Conservation (phyloP, 2,888 invertebrate species). For the Capitulum mitella region DNA sequence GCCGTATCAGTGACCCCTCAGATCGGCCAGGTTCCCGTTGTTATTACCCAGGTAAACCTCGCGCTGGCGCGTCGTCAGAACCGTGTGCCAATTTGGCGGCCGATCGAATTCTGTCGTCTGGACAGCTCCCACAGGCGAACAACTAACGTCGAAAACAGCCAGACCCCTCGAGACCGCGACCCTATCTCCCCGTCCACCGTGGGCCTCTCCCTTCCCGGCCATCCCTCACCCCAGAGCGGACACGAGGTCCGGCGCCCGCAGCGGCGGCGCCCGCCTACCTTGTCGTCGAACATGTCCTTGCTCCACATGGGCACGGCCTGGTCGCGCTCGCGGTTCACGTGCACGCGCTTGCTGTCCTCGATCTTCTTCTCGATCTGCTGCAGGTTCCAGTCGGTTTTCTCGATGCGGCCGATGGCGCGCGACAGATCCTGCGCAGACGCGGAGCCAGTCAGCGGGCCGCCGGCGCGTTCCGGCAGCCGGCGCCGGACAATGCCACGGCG, state of each 20-base stretch:
- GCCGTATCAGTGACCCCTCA: no score
- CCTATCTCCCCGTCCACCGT: not conserved
- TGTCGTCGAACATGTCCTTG: conserved; percentile 59
- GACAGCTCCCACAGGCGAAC: not conserved
- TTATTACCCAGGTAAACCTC: no score
- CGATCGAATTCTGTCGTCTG: not conserved
- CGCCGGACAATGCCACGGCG: conserved; percentile 27
- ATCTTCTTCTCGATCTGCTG: conserved; percentile 85
- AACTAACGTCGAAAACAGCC: no score
- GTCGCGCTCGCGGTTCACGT: conserved; percentile 40
- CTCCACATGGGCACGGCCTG: conserved; percentile 86
- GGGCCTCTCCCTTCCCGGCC: not conserved
- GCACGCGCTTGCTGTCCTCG: conserved; percentile 56
- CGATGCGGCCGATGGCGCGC: conserved; percentile 71
- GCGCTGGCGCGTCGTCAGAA: no score
- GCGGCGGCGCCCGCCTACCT: conserved; percentile 37
- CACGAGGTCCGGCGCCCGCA: no score
- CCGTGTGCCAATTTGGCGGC: not conserved
- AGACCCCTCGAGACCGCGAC: no score
- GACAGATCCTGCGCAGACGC: conserved; percentile 56
- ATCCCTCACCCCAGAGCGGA: not conserved
- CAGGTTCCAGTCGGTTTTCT: conserved; percentile 83
- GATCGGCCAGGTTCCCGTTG: no score
- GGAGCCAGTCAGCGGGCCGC: not conserved
- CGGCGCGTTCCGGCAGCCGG: not conserved